Evolutionary conservation across 2,888 invertebrate genomes (phyloP), one percentile per base, ranked within the genome.

Genomic region (Argynnis bischoffii): DNA sequence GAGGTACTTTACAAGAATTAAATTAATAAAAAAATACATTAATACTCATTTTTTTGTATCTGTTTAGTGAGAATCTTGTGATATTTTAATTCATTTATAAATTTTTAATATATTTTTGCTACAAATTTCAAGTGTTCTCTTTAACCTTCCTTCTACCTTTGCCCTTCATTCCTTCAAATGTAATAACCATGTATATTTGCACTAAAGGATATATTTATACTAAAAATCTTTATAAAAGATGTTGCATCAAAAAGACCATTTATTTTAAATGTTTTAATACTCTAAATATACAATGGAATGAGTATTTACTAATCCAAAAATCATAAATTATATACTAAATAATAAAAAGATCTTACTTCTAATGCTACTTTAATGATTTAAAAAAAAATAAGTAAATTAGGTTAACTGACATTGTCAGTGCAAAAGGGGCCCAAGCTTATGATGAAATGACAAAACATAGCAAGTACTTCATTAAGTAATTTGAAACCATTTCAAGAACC

Each of bases 281-380:
- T 64, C 63, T 66, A 66, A 71, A 51, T 63, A 55, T 65, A 71
- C 69, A 69, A 67, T 71, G 71, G 71, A 71, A 71, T 71, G 69
- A 69, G 69, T 71, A 71, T 69, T 71, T 41, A 59, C 66, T 71
- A 71, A 61, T 50, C 54, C 35, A 55, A 41, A 11, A 60, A 57
- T 57, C 21, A 65, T 67, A 67, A 63, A 57, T 63, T 67, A 63
- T 31, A 47, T 48, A 56, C 26, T 59, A 63, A 48, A 55, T 31
- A 64, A 56, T 35, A 64, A 16, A 64, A 31, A 56, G 35, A 46
- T n/a, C 56, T 18, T 41, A 55, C 13, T 55, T 56, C 15, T 21
- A 50, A 50, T 18, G 16, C 15, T 13, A n/a, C 5, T 56, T 46
- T 5, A 41, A 46, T 21, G 8, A n/a, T 47, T 47, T 46, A 26